Evolutionary conservation across 2,113 vertebrate species (phyloP), one percentile per base, ranked within the genome.

Genomic region (Mirza zaza): DNA sequence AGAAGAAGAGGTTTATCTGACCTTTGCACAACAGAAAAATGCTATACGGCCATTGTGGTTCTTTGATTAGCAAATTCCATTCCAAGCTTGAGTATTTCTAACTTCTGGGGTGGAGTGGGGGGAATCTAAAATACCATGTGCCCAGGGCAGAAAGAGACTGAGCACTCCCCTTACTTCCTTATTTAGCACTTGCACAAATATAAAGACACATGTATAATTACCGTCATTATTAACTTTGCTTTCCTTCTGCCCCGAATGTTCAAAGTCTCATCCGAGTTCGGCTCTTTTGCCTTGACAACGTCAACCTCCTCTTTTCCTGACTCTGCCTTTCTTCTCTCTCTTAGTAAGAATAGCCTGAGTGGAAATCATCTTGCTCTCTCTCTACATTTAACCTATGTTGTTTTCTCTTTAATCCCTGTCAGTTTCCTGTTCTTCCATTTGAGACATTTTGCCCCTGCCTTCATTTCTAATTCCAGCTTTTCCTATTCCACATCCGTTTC

Each of bases 381-480:
- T 68, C 68, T 86, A 1, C 29, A 20, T 55, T 84, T n/a, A 48
- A 36, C 68, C 57, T 67, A 52, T 6, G 2, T 21, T 32, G 32
- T 50, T 90, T 27, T 71, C 39, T 57, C 73, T 85, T 76, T 91
- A 77, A 86, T 55, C 0, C 1, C 36, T 68, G 39, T 42, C 42
- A 27, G 2, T 50, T 84, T 81, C 91, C 57, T 83, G 6, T 55
- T 93, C 67, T 59, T 65, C 71, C 42, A 39, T 70, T 85, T 87
- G 70, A 84, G 32, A 39, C 42, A 76, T 88, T 77, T 59, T 89
- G 39, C 9, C 61, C 79, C n/a, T 9, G 29, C 39, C 20, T 92
- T 96, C 63, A 79, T 27, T 88, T 88, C 52, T 65, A 73, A 86
- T 86, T 91, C 90, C 87, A 85, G 32, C 39, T 76, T 77, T 90